A percentile compares a stretch with the other conserved stretches of the same genome.
Conservation (phyloP, 2,888 invertebrate species). For the Fragum fragum region DNA sequence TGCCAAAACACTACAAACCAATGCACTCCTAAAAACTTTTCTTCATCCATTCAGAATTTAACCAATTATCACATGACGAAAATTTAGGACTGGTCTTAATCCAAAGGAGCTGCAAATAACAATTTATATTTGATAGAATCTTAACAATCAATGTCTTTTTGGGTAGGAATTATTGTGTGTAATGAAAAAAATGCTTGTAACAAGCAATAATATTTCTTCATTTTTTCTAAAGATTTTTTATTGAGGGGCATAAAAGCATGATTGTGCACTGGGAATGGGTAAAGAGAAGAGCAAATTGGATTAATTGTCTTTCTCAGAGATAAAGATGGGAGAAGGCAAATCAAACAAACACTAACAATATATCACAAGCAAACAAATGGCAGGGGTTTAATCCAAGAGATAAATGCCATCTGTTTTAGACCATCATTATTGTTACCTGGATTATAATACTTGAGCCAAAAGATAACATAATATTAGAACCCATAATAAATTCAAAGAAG, state of each 20-base stretch:
- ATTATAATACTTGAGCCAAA: background rate
- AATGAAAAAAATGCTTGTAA: too few relatives aligned
- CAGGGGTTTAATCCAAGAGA: background rate
- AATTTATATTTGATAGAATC: background rate
- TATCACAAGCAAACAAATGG: background rate
- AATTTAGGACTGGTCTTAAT: too few relatives aligned
- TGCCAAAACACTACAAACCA: too few relatives aligned
- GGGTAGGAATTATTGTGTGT: background rate
- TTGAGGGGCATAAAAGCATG: too few relatives aligned
- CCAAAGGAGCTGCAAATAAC: background rate
- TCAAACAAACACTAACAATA: background rate
- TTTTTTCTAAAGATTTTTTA: too few relatives aligned
- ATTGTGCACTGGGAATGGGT: too few relatives aligned
- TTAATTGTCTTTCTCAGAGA: too few relatives aligned
- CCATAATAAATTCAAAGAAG: background rate
- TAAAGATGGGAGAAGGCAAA: background rate
- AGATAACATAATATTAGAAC: background rate
- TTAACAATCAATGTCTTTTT: background rate
- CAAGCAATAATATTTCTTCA: too few relatives aligned
- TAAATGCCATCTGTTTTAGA: conserved; percentile 5
- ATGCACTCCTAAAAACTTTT: too few relatives aligned
- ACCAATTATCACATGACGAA: too few relatives aligned
- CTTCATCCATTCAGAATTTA: too few relatives aligned
- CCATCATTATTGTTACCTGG: background rate
- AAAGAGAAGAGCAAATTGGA: too few relatives aligned